Conservation (phyloP, 2,888 invertebrate species). For the Tipula confusa region DNA sequence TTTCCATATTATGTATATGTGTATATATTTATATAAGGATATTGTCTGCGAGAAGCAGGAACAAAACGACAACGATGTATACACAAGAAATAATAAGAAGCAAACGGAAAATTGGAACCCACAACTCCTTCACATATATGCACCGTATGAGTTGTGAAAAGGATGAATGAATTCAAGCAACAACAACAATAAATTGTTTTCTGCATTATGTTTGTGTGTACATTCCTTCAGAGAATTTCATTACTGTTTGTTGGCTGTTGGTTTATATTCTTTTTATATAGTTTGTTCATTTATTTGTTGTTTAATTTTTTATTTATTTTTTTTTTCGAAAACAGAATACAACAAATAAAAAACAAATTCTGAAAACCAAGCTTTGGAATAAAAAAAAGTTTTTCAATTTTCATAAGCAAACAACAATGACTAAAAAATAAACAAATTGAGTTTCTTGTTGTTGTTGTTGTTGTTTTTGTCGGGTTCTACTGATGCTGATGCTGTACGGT, state of each 20-base stretch:
- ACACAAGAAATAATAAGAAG: background rate
- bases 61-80: background rate
- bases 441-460: background rate
- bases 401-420: slow-evolving; percentile 20
- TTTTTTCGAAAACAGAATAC: slow-evolving; percentile 13
- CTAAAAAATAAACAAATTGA: slow-evolving; percentile 17
- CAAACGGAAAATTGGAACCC: background rate
- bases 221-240: slow-evolving; percentile 12
- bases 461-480: too few species aligned
- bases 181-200: background rate
- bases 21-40: background rate
- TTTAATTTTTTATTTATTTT: slow-evolving; percentile 13
- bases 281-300: slow-evolving; percentile 3
- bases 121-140: background rate
- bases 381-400: slow-evolving; percentile 15
- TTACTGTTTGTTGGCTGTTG: slow-evolving; percentile 5
- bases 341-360: background rate
- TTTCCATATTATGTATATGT: background rate
- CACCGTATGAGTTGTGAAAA: background rate
- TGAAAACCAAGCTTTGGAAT: background rate
- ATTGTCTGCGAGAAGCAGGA: background rate
- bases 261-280: slow-evolving; percentile 14
- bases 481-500: background rate
- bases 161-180: background rate
- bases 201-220: background rate